Conservation (phyloP, 2,888 invertebrate species). For the Polyommatus iphigenia region DNA sequence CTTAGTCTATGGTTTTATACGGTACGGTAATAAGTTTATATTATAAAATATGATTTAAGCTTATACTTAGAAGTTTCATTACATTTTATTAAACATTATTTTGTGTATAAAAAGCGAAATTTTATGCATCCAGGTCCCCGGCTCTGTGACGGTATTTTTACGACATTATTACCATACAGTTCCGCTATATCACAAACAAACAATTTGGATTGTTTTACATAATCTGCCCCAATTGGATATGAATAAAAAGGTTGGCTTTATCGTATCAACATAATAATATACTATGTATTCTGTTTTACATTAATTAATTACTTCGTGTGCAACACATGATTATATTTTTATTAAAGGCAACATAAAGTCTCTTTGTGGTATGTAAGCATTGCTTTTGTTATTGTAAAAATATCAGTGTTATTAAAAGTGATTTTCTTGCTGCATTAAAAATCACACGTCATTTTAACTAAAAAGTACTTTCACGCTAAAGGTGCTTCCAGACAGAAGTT, state of each 20-base stretch:
- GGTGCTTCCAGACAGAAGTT: no score
- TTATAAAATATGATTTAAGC: no score
- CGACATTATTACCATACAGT: slow-evolving; percentile 61
- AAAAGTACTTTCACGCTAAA: no score
- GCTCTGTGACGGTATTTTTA: slow-evolving; percentile 61
- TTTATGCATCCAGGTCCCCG: slow-evolving; percentile 57
- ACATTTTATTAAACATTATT: neutral
- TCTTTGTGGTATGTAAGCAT: no score
- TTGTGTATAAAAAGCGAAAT: slow-evolving; percentile 51
- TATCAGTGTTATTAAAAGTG: no score
- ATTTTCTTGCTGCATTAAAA: no score
- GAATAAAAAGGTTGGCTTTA: slow-evolving; percentile 41
- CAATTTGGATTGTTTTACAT: slow-evolving; percentile 63
- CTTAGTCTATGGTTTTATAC: no score
- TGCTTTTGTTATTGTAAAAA: no score
- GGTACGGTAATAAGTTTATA: no score
- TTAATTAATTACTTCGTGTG: neutral
- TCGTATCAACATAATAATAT: slow-evolving; percentile 25
- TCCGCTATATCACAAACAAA: slow-evolving; percentile 59
- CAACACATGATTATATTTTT: neutral
- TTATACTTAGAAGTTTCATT: neutral
- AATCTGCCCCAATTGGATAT: slow-evolving; percentile 64
- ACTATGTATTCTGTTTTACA: neutral
- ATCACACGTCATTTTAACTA: no score
- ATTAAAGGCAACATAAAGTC: no score